Conservation (phyloP, 1,140 invertebrate genomes). For the Penaeus indicus region DNA sequence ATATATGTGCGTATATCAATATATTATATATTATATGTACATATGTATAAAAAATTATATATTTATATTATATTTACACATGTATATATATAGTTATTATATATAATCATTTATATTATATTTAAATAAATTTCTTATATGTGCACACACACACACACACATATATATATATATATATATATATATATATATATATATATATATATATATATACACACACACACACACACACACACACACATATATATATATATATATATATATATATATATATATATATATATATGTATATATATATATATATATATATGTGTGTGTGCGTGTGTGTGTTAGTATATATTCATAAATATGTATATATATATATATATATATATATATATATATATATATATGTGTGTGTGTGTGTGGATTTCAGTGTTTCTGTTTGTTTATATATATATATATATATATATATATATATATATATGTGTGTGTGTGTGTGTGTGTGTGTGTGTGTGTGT, state of each 20-base stretch:
- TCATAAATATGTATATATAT: no score
- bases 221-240: conserved; percentile 12
- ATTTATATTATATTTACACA: no score
- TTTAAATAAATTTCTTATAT: no score
- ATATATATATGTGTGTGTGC: conserved; percentile 11
- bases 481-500: conserved; percentile 11
- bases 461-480: conserved; percentile 12
- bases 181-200: conserved; percentile 14
- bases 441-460: conserved; percentile 14
- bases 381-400: conserved; percentile 1
- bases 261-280: conserved; percentile 14
- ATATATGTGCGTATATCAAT: no score
- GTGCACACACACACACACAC: no score
- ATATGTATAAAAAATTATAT: no score
- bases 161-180: conserved; percentile 9
- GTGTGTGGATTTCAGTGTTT: no score
- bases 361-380: conserved; percentile 8
- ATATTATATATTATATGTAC: no score
- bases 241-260: conserved; percentile 8
- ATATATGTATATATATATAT: conserved; percentile 14
- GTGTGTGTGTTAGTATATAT: no score
- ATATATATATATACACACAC: conserved; percentile 14
- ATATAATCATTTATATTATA: no score
- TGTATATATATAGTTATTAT: no score
- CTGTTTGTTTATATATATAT: no score